A percentile compares a stretch with the other conserved stretches of the same genome.
Evolutionary conservation across 2,797 vertebrate species (phyloP).

Genomic region (Fistularia tabacaria): DNA sequence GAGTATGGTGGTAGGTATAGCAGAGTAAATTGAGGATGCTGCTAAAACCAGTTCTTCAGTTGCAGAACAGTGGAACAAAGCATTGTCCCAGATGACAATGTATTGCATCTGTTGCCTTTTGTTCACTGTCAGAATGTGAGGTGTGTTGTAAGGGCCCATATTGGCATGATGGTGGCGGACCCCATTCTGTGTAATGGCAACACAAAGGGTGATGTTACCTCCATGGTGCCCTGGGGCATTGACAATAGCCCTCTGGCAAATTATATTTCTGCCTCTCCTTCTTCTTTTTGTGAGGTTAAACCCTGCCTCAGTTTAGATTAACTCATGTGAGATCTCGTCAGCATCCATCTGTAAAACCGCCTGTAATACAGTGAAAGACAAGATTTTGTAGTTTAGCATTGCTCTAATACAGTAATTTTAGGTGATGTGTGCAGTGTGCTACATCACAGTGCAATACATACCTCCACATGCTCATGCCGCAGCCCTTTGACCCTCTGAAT

Average conservation of each 20-base stretch:
- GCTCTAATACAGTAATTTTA: too few relatives aligned
- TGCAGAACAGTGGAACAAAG: not conserved
- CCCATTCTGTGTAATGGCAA: too few relatives aligned
- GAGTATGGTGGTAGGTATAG: not conserved
- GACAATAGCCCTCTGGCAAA: not conserved
- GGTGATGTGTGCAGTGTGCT: too few relatives aligned
- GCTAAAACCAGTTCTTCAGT: not conserved
- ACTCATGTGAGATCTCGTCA: not conserved
- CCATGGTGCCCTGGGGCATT: not conserved
- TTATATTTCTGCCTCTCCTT: not conserved
- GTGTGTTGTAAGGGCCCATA: constrained; percentile 3
- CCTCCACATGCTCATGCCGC: too few relatives aligned
- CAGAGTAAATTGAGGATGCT: not conserved
- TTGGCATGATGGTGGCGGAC: constrained; percentile 1
- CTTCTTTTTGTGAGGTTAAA: constrained; percentile 4
- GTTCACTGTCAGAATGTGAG: constrained; percentile 6
- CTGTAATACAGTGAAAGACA: not conserved
- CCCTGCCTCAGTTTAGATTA: not conserved
- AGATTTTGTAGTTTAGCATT: too few relatives aligned
- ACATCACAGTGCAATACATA: too few relatives aligned
- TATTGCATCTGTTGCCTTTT: constrained; percentile 11
- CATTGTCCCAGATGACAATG: constrained; percentile 9
- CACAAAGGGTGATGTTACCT: too few relatives aligned
- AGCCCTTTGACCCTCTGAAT: too few relatives aligned
- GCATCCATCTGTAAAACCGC: not conserved